Evolutionary conservation across 1,140 invertebrate genomes (phyloP).

Genomic region (Pteromalus puparum): DNA sequence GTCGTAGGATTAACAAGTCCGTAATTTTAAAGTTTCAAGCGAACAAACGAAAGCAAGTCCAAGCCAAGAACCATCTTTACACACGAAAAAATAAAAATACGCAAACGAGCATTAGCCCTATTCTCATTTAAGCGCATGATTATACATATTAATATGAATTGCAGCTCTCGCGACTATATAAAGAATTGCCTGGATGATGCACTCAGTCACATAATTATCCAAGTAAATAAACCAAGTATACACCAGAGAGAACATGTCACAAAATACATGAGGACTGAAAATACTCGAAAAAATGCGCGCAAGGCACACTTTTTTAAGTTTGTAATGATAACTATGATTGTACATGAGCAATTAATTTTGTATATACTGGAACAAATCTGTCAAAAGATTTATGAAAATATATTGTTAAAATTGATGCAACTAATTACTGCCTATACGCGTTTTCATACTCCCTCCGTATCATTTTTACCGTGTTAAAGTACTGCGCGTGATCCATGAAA

Average conservation of each 20-base stretch:
- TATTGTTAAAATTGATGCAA: slow-evolving; percentile 61
- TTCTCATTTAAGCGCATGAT: slow-evolving; percentile 40
- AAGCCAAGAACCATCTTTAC: not conserved
- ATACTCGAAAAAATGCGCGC: slow-evolving; percentile 39
- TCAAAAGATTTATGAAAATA: slow-evolving; percentile 64
- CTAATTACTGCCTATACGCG: not conserved
- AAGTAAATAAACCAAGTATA: slow-evolving; percentile 27
- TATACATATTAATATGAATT: slow-evolving; percentile 36
- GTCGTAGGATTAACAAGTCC: slow-evolving; percentile 12
- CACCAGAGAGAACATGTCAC: slow-evolving; percentile 23
- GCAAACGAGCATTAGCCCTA: slow-evolving; percentile 20
- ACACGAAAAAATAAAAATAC: not conserved
- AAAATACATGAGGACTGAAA: slow-evolving; percentile 38
- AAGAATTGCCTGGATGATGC: slow-evolving; percentile 22
- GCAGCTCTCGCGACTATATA: not conserved
- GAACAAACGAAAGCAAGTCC: not conserved
- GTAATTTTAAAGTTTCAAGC: slow-evolving; percentile 21
- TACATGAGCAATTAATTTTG: slow-evolving; percentile 62
- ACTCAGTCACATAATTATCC: slow-evolving; percentile 22
- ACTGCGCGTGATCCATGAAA: not conserved
- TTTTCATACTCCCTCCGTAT: not conserved
- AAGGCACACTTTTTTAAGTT: slow-evolving; percentile 52
- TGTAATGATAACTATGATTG: slow-evolving; percentile 54
- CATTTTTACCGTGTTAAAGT: not conserved
- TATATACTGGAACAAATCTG: slow-evolving; percentile 62